phyloP scores from a whole-genome alignment of 2,888 invertebrate species.

The Protula sp. region DNA sequence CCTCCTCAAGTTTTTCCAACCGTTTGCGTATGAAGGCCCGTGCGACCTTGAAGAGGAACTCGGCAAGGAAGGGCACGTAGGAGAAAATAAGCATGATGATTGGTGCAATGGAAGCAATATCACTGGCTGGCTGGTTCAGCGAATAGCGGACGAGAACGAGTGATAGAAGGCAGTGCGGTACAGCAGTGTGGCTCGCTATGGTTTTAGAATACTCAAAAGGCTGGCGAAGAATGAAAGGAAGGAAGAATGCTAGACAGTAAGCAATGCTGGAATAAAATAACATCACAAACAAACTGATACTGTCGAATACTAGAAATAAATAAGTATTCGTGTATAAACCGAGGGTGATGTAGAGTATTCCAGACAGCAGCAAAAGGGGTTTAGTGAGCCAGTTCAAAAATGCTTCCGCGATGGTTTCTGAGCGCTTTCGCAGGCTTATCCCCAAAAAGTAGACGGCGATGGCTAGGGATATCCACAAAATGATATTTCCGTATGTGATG shows the following conservation, averaged over 20 bases:
- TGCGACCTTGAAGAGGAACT: conserved; percentile 11
- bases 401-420: conserved; percentile 40
- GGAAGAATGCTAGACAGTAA: background rate
- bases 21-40: background rate
- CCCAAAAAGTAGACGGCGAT: conserved; percentile 44
- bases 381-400: conserved; percentile 49
- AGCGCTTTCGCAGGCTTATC: conserved; percentile 36
- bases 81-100: conserved; percentile 43
- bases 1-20: conserved; percentile 10
- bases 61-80: conserved; percentile 19
- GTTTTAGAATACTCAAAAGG: conserved; percentile 36
- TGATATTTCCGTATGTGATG: conserved; percentile 10
- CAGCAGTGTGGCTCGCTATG: conserved; percentile 44
- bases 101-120: conserved; percentile 44
- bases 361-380: conserved; percentile 46
- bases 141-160: conserved; percentile 44
- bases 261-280: background rate
- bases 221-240: conserved; percentile 31
- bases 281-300: background rate
- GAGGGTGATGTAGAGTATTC: conserved; percentile 49
- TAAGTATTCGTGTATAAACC: conserved; percentile 53
- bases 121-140: conserved; percentile 42
- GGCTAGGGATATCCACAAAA: conserved; percentile 43
- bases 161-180: conserved; percentile 45
- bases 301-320: conserved; percentile 31